These are phyloP conservation scores for Atethmia centrago DNA, from an alignment of 2,888 invertebrate species.

Conservation along the genomic window DNA sequence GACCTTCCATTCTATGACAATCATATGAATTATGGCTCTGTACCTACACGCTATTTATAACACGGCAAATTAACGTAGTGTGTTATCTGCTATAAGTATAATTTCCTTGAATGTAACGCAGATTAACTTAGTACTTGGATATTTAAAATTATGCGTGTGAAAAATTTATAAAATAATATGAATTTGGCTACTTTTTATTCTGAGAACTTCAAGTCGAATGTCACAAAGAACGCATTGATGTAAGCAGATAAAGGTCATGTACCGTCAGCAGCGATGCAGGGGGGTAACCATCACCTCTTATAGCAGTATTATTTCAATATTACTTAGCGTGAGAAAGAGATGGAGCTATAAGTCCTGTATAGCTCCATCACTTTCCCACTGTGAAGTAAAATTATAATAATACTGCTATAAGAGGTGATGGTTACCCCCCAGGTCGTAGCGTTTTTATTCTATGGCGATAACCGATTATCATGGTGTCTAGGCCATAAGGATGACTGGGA, in stretches of 20 bases:
- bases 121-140: background rate
- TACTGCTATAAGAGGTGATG: too few species aligned
- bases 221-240: constrained; percentile 4
- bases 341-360: too few species aligned
- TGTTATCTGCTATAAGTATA: background rate
- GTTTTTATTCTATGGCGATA: background rate
- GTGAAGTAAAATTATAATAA: too few species aligned
- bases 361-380: too few species aligned
- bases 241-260: background rate
- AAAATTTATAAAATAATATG: background rate
- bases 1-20: too few species aligned
- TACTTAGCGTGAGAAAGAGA: too few species aligned
- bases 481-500: constrained; percentile 1
- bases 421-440: too few species aligned
- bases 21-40: background rate
- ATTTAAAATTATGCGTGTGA: background rate
- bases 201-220: constrained; percentile 7
- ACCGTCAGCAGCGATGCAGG: too few species aligned
- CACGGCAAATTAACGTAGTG: background rate
- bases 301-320: too few species aligned
- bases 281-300: too few species aligned
- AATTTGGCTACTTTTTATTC: background rate
- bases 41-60: background rate
- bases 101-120: background rate
- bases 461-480: constrained; percentile 3